Conservation (phyloP, 1,140 invertebrate genomes). For the Tetramorium alpestre region DNA sequence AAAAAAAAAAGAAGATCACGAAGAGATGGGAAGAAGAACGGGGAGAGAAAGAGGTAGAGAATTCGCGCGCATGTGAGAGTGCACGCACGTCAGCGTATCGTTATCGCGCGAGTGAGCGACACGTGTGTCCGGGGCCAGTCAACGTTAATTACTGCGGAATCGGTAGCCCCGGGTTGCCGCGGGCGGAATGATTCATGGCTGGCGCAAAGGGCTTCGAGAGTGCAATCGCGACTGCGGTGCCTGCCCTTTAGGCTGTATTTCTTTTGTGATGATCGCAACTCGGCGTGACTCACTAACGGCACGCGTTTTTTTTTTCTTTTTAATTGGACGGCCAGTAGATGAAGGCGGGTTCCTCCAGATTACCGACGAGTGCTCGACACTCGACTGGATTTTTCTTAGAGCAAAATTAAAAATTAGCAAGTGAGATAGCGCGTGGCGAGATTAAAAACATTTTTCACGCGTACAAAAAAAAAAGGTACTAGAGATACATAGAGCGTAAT, state of each 20-base stretch:
- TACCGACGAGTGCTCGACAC: not conserved
- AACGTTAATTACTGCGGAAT: conserved; percentile 70
- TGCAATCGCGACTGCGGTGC: conserved; percentile 26
- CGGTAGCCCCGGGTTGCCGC: conserved; percentile 34
- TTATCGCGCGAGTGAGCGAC: conserved; percentile 58
- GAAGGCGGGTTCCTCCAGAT: not conserved
- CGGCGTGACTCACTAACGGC: conserved; percentile 36
- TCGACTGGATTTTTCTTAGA: not conserved
- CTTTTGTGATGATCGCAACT: conserved; percentile 38
- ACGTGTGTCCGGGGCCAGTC: conserved; percentile 62
- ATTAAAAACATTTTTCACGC: not conserved
- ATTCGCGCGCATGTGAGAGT: not conserved
- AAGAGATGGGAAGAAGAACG: not conserved
- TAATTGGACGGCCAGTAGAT: conserved; percentile 26
- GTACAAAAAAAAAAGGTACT: not conserved
- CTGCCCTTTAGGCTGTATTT: conserved; percentile 58
- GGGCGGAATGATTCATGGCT: conserved; percentile 67
- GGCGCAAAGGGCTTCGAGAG: conserved; percentile 51
- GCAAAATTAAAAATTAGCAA: conserved; percentile 7
- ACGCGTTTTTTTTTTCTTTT: conserved; percentile 12
- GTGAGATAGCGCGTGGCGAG: too few relatives aligned
- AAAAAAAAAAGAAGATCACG: conserved; percentile 8
- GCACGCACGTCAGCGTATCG: not conserved
- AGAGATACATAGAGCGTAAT: not conserved
- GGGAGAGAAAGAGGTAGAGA: not conserved